Conservation (phyloP, 2,113 vertebrate genomes). For the Egretta garzetta region DNA sequence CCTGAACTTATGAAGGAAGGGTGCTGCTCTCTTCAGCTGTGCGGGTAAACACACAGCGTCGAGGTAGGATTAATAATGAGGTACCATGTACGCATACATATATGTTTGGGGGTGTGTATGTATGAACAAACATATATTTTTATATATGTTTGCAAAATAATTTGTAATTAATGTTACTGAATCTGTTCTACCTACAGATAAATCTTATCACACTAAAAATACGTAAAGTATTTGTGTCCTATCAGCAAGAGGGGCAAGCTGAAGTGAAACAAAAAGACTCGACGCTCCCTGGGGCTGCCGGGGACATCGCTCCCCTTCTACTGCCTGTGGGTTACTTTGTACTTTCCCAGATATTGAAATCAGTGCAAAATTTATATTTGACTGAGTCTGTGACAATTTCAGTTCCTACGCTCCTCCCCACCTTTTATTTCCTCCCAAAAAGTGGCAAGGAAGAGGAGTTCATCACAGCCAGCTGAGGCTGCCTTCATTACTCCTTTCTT, state of each 20-base stretch:
- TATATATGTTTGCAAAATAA: neutral
- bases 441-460: neutral
- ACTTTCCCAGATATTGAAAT: neutral
- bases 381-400: too few species aligned
- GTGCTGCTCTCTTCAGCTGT: neutral
- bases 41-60: rapidly evolving
- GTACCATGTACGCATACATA: too few species aligned
- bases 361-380: too few species aligned
- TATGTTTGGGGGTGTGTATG: too few species aligned
- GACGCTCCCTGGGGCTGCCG: rapidly evolving
- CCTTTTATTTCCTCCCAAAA: too few species aligned
- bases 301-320: neutral
- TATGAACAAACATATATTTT: too few species aligned
- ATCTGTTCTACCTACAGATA: neutral
- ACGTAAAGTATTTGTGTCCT: neutral
- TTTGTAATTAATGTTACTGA: neutral
- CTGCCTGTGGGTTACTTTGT: neutral
- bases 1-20: neutral
- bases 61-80: neutral
- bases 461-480: neutral
- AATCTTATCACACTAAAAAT: neutral
- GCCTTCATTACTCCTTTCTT: neutral
- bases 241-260: too few species aligned
- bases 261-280: rapidly evolving
- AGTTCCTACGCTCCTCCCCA: too few species aligned